Conservation (phyloP, 92 coral and sea anemone genomes). For the Plumapathes pennacea region DNA sequence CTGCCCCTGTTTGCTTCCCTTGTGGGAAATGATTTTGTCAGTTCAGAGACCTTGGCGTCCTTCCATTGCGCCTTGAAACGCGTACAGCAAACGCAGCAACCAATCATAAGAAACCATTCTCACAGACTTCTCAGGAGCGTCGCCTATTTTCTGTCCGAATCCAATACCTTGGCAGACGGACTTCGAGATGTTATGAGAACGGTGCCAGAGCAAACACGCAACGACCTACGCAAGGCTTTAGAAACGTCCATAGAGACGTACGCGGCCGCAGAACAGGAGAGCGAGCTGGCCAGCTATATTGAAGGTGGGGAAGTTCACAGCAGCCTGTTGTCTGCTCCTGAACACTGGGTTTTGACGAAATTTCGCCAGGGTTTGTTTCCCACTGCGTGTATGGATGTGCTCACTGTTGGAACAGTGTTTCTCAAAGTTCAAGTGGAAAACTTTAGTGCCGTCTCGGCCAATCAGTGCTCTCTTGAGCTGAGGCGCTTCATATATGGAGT, state of each 20-base stretch:
- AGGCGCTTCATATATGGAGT: conserved; percentile 59
- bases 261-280: conserved; percentile 29
- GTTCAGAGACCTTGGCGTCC: conserved; percentile 31
- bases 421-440: conserved; percentile 66
- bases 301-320: conserved; percentile 30
- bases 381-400: conserved; percentile 28
- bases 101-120: conserved; percentile 20
- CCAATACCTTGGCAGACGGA: conserved; percentile 35
- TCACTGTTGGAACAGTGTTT: conserved; percentile 45
- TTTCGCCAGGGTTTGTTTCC: conserved; percentile 71
- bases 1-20: conserved; percentile 84
- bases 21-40: conserved; percentile 84
- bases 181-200: conserved; percentile 28
- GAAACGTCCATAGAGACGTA: conserved; percentile 68
- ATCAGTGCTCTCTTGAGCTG: conserved; percentile 45
- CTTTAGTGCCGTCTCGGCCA: conserved; percentile 51
- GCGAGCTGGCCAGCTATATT: conserved; percentile 49
- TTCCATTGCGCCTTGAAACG: conserved; percentile 45
- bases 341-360: conserved; percentile 49
- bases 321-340: conserved; percentile 22
- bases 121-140: conserved; percentile 37
- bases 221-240: conserved; percentile 28
- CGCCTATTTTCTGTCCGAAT: conserved; percentile 50
- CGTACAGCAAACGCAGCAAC: conserved; percentile 14
- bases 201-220: conserved; percentile 9